Conservation (phyloP, 2,797 vertebrate genomes). For the Pipistrellus pipistrellus region DNA sequence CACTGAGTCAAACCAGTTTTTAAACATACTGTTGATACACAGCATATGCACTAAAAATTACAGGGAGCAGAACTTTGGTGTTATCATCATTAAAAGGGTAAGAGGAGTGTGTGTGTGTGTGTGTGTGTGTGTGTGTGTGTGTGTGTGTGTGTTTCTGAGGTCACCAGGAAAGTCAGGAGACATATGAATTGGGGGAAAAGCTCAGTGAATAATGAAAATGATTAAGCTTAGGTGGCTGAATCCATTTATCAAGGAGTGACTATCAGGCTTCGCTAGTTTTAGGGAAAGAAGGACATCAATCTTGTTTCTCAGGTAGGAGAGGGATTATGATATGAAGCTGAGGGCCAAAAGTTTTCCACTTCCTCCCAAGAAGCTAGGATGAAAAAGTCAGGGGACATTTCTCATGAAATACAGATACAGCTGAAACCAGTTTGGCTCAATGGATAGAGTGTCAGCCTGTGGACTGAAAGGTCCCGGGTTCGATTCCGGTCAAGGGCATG, state of each 20-base stretch:
- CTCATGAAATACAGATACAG: constrained; percentile 1
- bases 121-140: neutral
- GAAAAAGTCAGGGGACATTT: neutral
- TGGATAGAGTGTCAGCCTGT: no score
- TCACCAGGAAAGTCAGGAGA: neutral
- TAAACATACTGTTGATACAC: neutral
- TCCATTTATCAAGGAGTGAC: constrained; percentile 20
- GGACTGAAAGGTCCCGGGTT: no score
- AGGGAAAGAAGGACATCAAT: neutral
- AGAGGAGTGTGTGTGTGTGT: neutral
- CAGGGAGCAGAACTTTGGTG: neutral
- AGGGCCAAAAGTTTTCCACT: neutral
- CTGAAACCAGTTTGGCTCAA: no score
- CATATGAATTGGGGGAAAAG: neutral
- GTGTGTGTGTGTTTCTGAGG: neutral
- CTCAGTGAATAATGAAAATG: constrained; percentile 23
- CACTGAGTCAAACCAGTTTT: neutral
- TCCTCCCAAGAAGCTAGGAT: neutral
- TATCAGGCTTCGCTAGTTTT: neutral
- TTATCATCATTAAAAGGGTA: neutral
- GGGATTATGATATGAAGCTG: neutral
- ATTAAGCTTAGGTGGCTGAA: neutral
- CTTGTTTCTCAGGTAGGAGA: neutral
- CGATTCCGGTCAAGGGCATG: no score
- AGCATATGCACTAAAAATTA: neutral